Conservation (phyloP, 1,140 invertebrate species). For the Heterodera carotae region DNA sequence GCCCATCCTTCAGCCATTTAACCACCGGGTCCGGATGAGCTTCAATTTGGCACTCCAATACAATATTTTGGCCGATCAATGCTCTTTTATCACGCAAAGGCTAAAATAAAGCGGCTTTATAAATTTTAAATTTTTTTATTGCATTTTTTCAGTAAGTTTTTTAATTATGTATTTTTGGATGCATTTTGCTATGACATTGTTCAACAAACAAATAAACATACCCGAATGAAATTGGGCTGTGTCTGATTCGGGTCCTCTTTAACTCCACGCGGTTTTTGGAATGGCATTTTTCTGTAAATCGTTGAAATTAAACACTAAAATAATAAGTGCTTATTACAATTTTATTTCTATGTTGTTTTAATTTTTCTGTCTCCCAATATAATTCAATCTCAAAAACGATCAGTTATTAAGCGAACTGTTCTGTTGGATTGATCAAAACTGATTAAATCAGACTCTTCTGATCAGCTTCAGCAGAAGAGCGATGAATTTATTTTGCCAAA, state of each 20-base stretch:
- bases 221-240: conserved; percentile 23
- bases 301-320: neutral
- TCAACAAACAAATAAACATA: neutral
- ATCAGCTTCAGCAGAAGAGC: too few species aligned
- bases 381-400: too few species aligned
- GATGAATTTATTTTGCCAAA: too few species aligned
- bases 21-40: conserved; percentile 59
- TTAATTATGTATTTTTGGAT: too few species aligned
- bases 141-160: too few species aligned
- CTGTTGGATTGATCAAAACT: too few species aligned
- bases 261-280: conserved; percentile 21
- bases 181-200: neutral
- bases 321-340: neutral
- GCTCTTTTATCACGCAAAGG: conserved; percentile 60
- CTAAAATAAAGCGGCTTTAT: conserved; percentile 49
- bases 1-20: conserved; percentile 58
- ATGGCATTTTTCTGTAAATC: conserved; percentile 26
- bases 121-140: neutral
- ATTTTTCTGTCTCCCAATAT: too few species aligned
- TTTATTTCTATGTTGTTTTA: too few species aligned
- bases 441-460: too few species aligned
- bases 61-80: conserved; percentile 59
- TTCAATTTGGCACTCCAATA: conserved; percentile 64
- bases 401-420: too few species aligned
- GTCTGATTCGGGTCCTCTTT: conserved; percentile 26